Base-by-base conservation (phyloP, 2,113 vertebrate species). In the Ageneiosus marmoratus region DNA sequence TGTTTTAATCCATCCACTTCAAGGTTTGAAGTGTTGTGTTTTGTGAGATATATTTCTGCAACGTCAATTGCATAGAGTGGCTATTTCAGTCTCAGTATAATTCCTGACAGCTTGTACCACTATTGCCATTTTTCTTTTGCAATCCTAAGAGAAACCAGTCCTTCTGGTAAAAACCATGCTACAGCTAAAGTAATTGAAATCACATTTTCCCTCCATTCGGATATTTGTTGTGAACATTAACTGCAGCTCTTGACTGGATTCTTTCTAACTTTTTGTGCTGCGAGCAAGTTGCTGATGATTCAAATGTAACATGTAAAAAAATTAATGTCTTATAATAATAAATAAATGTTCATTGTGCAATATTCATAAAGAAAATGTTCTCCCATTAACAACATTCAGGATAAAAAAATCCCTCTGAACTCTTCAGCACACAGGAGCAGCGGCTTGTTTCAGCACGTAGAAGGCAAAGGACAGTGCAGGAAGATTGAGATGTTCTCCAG, bases 391-490 rank as follows among this genome's bases (percentile, higher is more conserved):
- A 46, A 51, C 32, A 16, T 37, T 44, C n/a, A 5, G n/a, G n/a
- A 11, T 56, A 73, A 41, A 73, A 22, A 53, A 51, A 24, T 76
- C 41, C 27, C 22, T 41, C 41, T 32, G 29, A 37, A 27, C 18
- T 46, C 50, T 51, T 77, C 37, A 53, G 76, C 98, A 98, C 79
- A 94, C 95, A 0, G 89, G 44, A 9, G 93, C 94, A 79, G 86
- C 89, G 63, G 95, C 94, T 0, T 96, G 95, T 44, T 77, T 89
- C 85, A 98, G 90, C 60, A 99, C 95, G 27, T 95, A 98, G 90
- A 99, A 99, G 8, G 94, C 92, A 0, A 97, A 96, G 0, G 96
- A 96, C 88, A 93, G 95, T 16, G 94, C 91, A 34, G 97, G 97
- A 67, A 99, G 91, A 53, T 86, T 85, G 0, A 99, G 91, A 0